Evolutionary conservation across 2,113 vertebrate genomes (phyloP), one percentile per base, ranked within the genome.

Genomic region (Phainopepla nitens): DNA sequence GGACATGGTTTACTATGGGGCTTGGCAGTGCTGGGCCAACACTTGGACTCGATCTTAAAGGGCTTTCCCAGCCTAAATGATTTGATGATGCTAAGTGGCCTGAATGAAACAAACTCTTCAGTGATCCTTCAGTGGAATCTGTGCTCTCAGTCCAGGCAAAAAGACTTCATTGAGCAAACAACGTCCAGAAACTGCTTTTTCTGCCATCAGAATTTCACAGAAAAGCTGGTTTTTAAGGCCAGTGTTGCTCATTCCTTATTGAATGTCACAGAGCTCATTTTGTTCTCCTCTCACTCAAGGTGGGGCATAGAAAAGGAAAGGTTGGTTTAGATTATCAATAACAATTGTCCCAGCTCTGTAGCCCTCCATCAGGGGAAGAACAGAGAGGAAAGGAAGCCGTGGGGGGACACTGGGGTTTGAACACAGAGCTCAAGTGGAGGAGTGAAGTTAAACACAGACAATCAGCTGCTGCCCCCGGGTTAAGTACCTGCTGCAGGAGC

Each of bases 401-500:
- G 12, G 39, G 31, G 65, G 77, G 54, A 72, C 27, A 10, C 62
- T n/a, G 89, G 79, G 50, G 56, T 91, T 89, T 81, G 91, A 97
- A 95, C 96, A 82, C 36, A 17, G 87, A 94, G 91, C 86, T 82
- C 61, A 24, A 39, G 66, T 35, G 45, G 73, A 92, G 94, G 60
- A 83, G 42, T 11, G 77, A 81, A 94, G 69, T 92, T 94, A 95
- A 97, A 93, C 15, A 33, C 61, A 95, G 78, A 88, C 90, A 87
- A 94, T 92, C 88, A 80, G 72, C 58, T 51, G 28, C 25, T 94
- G 94, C 76, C 95, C 93, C 72, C 4, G 36, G 96, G 95, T 96
- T 97, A 96, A 97, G 53, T 39, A 95, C 91, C 90, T 96, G 82
- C 93, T 95, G 96, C 89, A 93, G 85, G 76, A 93, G 64, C 92